A percentile compares a stretch with the other conserved stretches of the same genome.
Evolutionary conservation across 1,140 invertebrate species (phyloP).

Genomic region (Potamilus streckersoni): DNA sequence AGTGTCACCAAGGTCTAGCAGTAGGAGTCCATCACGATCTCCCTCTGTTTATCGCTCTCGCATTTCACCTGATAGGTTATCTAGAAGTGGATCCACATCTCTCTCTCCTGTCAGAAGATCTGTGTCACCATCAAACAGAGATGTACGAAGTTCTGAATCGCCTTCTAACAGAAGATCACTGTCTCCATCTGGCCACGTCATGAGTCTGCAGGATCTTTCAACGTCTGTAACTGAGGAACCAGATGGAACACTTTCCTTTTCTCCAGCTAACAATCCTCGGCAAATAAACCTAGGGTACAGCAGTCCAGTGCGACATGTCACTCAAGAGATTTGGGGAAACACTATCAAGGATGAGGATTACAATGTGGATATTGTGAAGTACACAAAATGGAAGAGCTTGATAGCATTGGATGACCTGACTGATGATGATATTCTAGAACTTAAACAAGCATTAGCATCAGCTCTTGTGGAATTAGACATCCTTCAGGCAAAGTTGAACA

Average conservation of each 20-base stretch:
- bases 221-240: slow-evolving; percentile 33
- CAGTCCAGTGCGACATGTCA: slow-evolving; percentile 54
- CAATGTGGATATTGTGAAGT: slow-evolving; percentile 34
- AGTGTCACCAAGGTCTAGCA: slow-evolving; percentile 27
- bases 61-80: not conserved
- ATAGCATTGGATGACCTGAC: slow-evolving; percentile 34
- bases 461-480: slow-evolving; percentile 59
- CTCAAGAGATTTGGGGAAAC: slow-evolving; percentile 55
- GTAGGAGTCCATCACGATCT: slow-evolving; percentile 12
- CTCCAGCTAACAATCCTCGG: slow-evolving; percentile 35
- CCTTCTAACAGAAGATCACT: not conserved
- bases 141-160: too few relatives aligned
- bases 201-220: slow-evolving; percentile 42
- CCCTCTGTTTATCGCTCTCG: too few relatives aligned
- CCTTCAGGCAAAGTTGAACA: slow-evolving; percentile 55
- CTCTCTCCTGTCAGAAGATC: not conserved
- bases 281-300: slow-evolving; percentile 54
- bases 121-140: not conserved
- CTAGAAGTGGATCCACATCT: not conserved
- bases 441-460: slow-evolving; percentile 58
- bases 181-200: slow-evolving; percentile 27
- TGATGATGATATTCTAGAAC: slow-evolving; percentile 51
- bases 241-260: slow-evolving; percentile 42
- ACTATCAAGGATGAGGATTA: slow-evolving; percentile 37
- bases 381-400: slow-evolving; percentile 37